Percentiles rank a stretch among this genome's conserved stretches.
Evolutionary conservation across 2,113 vertebrate species (phyloP).

Genomic region (Cyanoderma ruficeps): DNA sequence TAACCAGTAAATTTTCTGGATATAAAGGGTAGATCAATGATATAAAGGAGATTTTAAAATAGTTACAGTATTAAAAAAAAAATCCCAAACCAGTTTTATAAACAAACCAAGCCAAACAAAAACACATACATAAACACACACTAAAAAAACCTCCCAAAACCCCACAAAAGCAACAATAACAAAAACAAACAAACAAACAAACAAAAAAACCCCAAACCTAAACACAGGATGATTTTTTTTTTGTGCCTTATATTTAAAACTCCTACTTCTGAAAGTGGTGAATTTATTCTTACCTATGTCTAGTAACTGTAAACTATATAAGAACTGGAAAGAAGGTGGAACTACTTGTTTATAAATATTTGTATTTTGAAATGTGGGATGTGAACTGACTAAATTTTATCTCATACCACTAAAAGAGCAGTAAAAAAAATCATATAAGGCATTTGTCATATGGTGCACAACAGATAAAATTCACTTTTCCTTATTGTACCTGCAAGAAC

Average conservation of each 20-base stretch:
- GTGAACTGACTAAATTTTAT: background rate
- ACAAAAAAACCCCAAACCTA: background rate
- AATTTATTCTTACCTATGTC: background rate
- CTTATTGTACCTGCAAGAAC: background rate
- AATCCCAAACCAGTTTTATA: background rate
- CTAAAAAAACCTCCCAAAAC: background rate
- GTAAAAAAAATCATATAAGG: background rate
- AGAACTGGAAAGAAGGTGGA: background rate
- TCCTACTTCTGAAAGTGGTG: background rate
- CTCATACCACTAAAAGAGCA: background rate
- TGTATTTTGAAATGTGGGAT: background rate
- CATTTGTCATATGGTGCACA: background rate
- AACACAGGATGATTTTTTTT: background rate
- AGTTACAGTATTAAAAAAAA: background rate
- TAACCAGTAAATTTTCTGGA: background rate
- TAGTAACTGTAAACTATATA: background rate
- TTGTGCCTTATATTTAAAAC: background rate
- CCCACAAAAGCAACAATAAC: background rate
- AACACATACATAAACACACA: background rate
- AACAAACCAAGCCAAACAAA: background rate
- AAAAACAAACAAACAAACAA: too few species aligned
- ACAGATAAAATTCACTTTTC: background rate
- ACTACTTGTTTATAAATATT: background rate
- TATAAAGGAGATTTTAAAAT: background rate
- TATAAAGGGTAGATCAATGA: background rate